phyloP scores from a whole-genome alignment of 2,113 vertebrate genomes.

The Mesitornis unicolor region DNA sequence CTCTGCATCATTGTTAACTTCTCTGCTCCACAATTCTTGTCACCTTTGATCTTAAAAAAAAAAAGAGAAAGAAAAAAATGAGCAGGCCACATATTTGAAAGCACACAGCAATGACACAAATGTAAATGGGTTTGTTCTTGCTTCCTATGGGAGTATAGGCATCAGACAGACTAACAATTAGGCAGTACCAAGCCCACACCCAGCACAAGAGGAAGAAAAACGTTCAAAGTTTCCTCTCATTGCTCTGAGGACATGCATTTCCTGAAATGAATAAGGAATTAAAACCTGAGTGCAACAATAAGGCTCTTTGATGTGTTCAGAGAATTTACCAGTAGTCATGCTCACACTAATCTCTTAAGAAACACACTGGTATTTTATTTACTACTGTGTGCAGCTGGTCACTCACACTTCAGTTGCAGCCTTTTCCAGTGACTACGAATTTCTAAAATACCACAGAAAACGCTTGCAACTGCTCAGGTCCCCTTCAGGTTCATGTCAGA shows the following conservation, averaged over 20 bases:
- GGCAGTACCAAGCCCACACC: conserved; percentile 58
- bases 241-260: conserved; percentile 55
- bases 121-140: conserved; percentile 40
- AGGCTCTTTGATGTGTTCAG: conserved; percentile 34
- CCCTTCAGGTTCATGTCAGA: not conserved
- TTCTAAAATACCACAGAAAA: not conserved
- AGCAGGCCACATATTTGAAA: not conserved
- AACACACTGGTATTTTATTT: not conserved
- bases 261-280: conserved; percentile 44
- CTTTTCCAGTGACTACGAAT: not conserved
- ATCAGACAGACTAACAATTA: conserved; percentile 57
- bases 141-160: conserved; percentile 46
- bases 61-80: not conserved
- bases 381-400: not conserved
- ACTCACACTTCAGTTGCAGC: fast-evolving
- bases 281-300: conserved; percentile 51
- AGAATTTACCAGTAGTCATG: not conserved
- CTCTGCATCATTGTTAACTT: conserved; percentile 40
- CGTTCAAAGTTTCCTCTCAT: conserved; percentile 61
- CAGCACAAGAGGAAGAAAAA: conserved; percentile 60
- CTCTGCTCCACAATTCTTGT: conserved; percentile 10
- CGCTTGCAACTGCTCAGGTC: not conserved
- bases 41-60: conserved; percentile 34
- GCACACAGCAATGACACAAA: conserved; percentile 6
- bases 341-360: not conserved